Evolutionary conservation across 2,888 invertebrate genomes (phyloP).

Genomic region (Hedychridium roseum): DNA sequence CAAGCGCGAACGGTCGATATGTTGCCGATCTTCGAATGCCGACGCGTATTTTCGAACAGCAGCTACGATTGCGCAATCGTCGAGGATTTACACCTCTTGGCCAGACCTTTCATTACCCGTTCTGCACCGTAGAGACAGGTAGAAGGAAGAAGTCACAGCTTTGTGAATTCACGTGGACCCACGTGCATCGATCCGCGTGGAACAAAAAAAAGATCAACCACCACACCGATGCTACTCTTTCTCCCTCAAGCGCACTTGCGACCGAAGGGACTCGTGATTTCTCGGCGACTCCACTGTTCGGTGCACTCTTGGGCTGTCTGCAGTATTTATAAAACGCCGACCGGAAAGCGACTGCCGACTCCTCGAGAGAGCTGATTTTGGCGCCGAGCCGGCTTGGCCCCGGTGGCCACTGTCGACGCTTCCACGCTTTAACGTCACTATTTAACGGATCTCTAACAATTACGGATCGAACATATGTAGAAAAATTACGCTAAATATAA

Average conservation of each 20-base stretch:
- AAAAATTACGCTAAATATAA: no score
- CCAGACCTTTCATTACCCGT: no score
- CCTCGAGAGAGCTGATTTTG: slow-evolving; percentile 62
- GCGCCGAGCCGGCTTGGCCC: slow-evolving; percentile 59
- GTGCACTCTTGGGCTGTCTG: slow-evolving; percentile 55
- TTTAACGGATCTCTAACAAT: no score
- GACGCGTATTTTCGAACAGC: slow-evolving; percentile 15
- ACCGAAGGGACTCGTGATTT: slow-evolving; percentile 26
- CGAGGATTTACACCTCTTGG: no score
- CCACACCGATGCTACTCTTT: no score
- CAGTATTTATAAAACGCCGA: slow-evolving; percentile 63
- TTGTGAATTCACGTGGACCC: background rate
- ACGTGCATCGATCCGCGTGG: background rate
- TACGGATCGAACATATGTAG: no score
- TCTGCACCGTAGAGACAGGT: no score
- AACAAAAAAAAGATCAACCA: no score
- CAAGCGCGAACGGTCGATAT: background rate
- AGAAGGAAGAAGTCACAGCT: background rate
- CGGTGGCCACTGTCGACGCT: no score
- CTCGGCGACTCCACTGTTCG: slow-evolving; percentile 36
- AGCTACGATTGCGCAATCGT: slow-evolving; percentile 32
- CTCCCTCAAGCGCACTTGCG: background rate
- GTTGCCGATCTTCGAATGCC: background rate
- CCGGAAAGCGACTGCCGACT: slow-evolving; percentile 61
- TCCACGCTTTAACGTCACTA: no score